Percentiles rank a stretch among this genome's conserved stretches.
These are phyloP conservation scores for Matsumurasca onukii DNA, from an alignment of 1,140 invertebrate species.

Conservation along the genomic window DNA sequence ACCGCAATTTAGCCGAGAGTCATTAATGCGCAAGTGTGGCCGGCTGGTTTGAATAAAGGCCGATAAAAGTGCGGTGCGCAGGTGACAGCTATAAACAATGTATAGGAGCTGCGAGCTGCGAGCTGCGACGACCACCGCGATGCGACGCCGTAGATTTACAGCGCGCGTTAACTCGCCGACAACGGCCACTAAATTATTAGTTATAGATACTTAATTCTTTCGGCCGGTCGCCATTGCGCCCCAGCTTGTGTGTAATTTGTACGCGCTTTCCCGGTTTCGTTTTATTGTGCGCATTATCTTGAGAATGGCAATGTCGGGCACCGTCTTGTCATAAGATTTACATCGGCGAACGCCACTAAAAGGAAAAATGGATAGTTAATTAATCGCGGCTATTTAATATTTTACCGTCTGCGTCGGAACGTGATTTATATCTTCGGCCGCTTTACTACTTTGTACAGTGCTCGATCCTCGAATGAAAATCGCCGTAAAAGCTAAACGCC, in stretches of 20 bases:
- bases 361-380: constrained; percentile 15
- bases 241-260: constrained; percentile 14
- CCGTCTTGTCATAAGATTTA: constrained; percentile 11
- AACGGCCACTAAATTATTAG: constrained; percentile 28
- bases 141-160: constrained; percentile 4
- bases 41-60: not conserved
- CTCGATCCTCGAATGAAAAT: constrained; percentile 11
- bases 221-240: constrained; percentile 10
- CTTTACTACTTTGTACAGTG: constrained; percentile 7
- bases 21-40: not conserved
- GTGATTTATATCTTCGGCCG: not conserved
- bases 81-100: constrained; percentile 16
- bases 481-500: constrained; percentile 15
- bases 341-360: not conserved
- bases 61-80: not conserved
- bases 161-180: constrained; percentile 7
- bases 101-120: not conserved
- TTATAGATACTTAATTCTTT: constrained; percentile 31
- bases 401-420: not conserved
- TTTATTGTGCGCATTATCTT: constrained; percentile 7
- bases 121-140: constrained; percentile 5
- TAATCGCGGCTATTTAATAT: constrained; percentile 9
- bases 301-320: not conserved
- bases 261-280: constrained; percentile 10
- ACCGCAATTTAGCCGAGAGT: not conserved